Evolutionary conservation across 2,113 vertebrate genomes (phyloP).

Genomic region (Oncorhynchus tshawytscha): DNA sequence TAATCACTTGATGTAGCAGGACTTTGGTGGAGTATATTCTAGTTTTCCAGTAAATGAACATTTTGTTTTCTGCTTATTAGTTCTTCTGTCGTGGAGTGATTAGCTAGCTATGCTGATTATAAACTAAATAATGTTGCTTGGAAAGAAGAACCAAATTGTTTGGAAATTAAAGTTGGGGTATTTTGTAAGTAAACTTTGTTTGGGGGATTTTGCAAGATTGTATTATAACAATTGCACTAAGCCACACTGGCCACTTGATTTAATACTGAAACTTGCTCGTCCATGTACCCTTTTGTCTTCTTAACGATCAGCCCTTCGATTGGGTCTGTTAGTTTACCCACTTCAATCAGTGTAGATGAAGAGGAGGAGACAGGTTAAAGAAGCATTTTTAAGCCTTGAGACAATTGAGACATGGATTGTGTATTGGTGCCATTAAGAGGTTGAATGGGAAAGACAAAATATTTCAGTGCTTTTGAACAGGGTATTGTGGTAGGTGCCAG

Average conservation of each 20-base stretch:
- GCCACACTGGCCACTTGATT: neutral
- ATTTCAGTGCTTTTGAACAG: too few relatives aligned
- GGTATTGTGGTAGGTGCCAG: too few relatives aligned
- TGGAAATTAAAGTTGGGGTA: neutral
- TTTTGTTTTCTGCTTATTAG: conserved; percentile 13
- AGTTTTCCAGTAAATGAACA: conserved; percentile 17
- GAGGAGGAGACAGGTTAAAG: too few relatives aligned
- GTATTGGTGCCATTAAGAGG: too few relatives aligned
- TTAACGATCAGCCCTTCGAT: neutral
- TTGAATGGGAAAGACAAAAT: too few relatives aligned
- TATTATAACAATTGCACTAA: neutral
- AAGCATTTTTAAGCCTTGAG: too few relatives aligned
- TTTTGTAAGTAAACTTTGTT: neutral
- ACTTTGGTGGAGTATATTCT: conserved; percentile 15
- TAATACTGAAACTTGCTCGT: neutral
- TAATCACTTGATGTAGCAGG: conserved; percentile 25
- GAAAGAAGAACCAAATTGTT: neutral
- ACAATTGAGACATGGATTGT: too few relatives aligned
- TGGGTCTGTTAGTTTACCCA: neutral
- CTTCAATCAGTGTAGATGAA: too few relatives aligned
- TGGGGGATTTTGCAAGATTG: neutral
- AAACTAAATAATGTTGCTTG: neutral
- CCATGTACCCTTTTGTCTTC: neutral
- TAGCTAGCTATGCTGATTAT: neutral
- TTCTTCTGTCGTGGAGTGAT: neutral